These are phyloP conservation scores for Parauchenoglanis ngamensis DNA, from an alignment of 2,797 vertebrate species.

Conservation along the genomic window DNA sequence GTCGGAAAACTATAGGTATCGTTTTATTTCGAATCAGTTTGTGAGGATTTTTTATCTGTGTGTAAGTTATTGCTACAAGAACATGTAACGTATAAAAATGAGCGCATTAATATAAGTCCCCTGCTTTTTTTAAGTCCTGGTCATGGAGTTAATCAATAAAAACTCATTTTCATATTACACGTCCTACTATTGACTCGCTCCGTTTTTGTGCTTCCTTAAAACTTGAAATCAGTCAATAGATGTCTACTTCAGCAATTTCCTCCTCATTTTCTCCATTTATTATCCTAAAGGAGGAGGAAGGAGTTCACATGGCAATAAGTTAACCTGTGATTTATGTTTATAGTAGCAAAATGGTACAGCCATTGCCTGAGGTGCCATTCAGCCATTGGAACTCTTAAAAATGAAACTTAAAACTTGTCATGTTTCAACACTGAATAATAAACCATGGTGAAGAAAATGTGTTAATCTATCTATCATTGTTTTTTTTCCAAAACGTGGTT, in stretches of 20 bases:
- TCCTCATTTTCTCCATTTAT: not conserved
- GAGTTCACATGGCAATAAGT: not conserved
- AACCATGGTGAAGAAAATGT: not conserved
- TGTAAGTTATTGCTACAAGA: not conserved
- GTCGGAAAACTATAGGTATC: not conserved
- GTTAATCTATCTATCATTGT: no score
- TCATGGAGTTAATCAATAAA: constrained; percentile 48
- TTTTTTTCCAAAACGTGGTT: no score
- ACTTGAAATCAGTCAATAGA: constrained; percentile 44
- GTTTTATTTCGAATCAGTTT: not conserved
- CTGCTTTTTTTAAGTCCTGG: not conserved
- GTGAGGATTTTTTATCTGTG: no score
- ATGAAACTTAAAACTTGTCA: not conserved
- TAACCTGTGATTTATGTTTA: not conserved
- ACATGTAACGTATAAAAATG: not conserved
- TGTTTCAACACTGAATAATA: not conserved
- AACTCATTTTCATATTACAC: constrained; percentile 73
- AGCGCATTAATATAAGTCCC: not conserved
- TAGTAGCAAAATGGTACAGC: not conserved
- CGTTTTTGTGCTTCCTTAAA: constrained; percentile 66
- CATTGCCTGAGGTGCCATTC: no score
- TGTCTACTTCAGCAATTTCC: not conserved
- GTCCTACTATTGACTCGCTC: constrained; percentile 64
- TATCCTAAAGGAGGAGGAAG: not conserved
- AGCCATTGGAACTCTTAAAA: not conserved